These are phyloP conservation scores for Caenorhabditis plicata DNA, from an alignment of 2,888 invertebrate species.

Conservation along the genomic window DNA sequence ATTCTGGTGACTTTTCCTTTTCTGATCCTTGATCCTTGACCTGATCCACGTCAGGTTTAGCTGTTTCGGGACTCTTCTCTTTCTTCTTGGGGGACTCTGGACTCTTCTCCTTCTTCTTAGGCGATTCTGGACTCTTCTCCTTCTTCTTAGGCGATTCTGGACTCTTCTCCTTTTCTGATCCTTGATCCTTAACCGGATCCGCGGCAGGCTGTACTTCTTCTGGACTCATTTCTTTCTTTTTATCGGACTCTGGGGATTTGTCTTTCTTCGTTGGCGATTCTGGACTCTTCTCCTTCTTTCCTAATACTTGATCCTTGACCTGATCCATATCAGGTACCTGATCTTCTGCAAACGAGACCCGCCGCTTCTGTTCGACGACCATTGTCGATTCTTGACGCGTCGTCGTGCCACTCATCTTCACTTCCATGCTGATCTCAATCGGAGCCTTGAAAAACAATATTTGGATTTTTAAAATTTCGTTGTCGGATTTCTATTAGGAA, in stretches of 20 bases:
- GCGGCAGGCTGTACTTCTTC: no score
- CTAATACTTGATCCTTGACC: constrained; percentile 5
- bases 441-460: no score
- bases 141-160: constrained; percentile 10
- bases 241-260: constrained; percentile 4
- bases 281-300: neutral
- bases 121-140: constrained; percentile 14
- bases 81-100: constrained; percentile 8
- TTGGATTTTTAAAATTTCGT: no score
- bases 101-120: constrained; percentile 12
- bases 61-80: constrained; percentile 14
- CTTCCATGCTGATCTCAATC: constrained; percentile 67
- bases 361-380: constrained; percentile 70
- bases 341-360: constrained; percentile 30
- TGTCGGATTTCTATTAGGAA: no score
- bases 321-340: constrained; percentile 15
- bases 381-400: constrained; percentile 90
- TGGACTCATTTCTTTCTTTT: neutral
- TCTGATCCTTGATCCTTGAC: no score
- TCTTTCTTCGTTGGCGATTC: constrained; percentile 7
- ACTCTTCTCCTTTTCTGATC: neutral
- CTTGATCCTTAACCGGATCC: no score
- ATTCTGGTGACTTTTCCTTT: constrained; percentile 21
- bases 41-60: no score
- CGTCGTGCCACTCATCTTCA: constrained; percentile 81